Evolutionary conservation across 2,797 vertebrate genomes (phyloP), one percentile per base, ranked within the genome.

Genomic region (Epinephelus coioides): DNA sequence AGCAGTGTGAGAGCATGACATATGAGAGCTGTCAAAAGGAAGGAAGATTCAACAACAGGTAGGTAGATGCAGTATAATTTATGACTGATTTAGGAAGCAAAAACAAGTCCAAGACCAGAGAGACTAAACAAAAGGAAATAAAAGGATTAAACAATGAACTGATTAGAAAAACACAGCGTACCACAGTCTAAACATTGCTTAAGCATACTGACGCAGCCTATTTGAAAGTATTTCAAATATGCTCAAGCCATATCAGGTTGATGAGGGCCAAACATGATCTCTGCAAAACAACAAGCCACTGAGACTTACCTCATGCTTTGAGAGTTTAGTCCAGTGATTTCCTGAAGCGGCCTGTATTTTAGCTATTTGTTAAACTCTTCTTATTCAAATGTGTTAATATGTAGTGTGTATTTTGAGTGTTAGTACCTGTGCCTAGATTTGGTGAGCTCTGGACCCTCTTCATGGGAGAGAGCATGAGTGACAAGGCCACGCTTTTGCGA

Each of bases 371-470:
- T 5, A 23, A 12, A 69, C 8, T 50, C 11, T 54, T 46, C 25
- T 47, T 14, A 11, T 69, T 76, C 50, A 40, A 69, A 56, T 12
- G 46, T 74, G 65, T 81, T 87, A 3, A 78, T 79, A 50, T 27
- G 14, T 19, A 61, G 56, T 61, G 80, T 83, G 76, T 76, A 30
- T 57, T 84, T 78, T 68, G 75, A 79, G 91, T 86, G 89, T 92
- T 95, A 92, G 96, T 94, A 94, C 93, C 93, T 96, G 97, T 88
- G 86, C 88, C 96, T 55, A 99, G 97, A 95, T 98, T 98, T 94
- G 98, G 98, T 93, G 97, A 97, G 95, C 98, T 99, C 93, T 99
- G 97, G 94, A 98, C 97, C 93, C 97, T 98, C 98, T 99, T 98
- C 97, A 98, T 96, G 90, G 98, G 96, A 93, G 97, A 97, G 95